A percentile compares a stretch with the other conserved stretches of the same genome.
These are phyloP conservation scores for Gallinago media DNA, from an alignment of 2,113 vertebrate species.

Conservation along the genomic window DNA sequence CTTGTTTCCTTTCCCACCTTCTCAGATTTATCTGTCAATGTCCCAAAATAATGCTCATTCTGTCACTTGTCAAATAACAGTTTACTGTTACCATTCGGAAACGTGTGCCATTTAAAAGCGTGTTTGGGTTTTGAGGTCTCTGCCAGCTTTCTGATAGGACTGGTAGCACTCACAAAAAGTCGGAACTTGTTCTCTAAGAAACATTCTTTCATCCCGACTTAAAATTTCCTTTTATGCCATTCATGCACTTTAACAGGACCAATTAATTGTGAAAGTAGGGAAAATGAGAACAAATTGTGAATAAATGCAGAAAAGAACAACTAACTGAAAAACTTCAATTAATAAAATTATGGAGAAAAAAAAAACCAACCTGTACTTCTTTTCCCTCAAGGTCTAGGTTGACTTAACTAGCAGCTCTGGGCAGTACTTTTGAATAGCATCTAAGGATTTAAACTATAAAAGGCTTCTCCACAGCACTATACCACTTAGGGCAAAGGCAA, in stretches of 20 bases:
- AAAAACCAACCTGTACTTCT: not conserved
- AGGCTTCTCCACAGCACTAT: not conserved
- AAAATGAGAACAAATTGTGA: not conserved
- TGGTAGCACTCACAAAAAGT: not conserved
- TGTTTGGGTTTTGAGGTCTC: not conserved
- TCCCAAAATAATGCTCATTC: not conserved
- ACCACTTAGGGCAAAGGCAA: not conserved
- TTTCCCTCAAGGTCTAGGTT: not conserved
- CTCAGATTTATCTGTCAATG: not conserved
- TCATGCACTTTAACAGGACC: not conserved
- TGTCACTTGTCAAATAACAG: slow-evolving; percentile 11
- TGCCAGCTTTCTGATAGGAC: not conserved
- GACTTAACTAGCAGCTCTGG: not conserved
- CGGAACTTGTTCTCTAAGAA: not conserved
- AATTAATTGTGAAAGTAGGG: not conserved
- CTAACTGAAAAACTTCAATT: not conserved
- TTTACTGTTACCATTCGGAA: not conserved
- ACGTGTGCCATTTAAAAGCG: not conserved
- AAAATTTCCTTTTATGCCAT: not conserved
- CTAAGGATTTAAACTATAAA: not conserved
- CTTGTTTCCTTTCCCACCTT: slow-evolving; percentile 31
- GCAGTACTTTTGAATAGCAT: not conserved
- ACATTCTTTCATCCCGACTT: not conserved
- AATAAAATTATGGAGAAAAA: not conserved
- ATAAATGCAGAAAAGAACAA: not conserved